phyloP scores from a whole-genome alignment of 2,888 invertebrate genomes.

The Papilio elwesi region DNA sequence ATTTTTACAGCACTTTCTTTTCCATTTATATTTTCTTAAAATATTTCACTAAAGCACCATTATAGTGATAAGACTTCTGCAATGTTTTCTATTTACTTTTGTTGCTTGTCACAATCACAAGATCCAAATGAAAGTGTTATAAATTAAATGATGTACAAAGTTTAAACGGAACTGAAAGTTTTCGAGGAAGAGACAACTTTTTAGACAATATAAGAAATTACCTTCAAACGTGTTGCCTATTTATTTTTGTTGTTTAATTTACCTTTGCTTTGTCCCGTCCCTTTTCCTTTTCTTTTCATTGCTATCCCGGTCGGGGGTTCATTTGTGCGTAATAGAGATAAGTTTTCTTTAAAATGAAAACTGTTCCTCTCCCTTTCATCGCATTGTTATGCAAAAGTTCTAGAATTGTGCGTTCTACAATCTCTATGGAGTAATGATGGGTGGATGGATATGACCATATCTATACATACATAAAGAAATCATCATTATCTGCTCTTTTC shows the following conservation, averaged over 20 bases:
- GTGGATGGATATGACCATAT: not conserved
- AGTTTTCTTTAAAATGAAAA: slow-evolving; percentile 64
- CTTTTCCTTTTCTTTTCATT: slow-evolving; percentile 64
- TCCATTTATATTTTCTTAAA: no score
- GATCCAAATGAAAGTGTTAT: slow-evolving; percentile 8
- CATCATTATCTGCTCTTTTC: no score
- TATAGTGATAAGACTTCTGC: no score
- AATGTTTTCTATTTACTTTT: no score
- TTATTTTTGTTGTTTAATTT: slow-evolving; percentile 69
- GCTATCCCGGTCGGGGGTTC: slow-evolving; percentile 52
- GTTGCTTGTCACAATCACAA: not conserved
- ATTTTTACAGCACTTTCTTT: no score
- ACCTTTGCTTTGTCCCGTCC: slow-evolving; percentile 59
- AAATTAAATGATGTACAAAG: slow-evolving; percentile 26
- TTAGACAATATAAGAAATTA: slow-evolving; percentile 56
- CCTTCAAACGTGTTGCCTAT: slow-evolving; percentile 60
- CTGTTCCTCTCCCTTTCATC: slow-evolving; percentile 63
- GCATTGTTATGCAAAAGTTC: slow-evolving; percentile 62
- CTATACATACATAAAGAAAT: no score
- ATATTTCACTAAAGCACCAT: no score
- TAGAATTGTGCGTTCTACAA: slow-evolving; percentile 48
- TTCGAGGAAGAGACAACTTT: slow-evolving; percentile 51
- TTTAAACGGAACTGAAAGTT: slow-evolving; percentile 44
- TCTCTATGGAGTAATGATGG: not conserved
- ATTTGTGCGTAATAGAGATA: slow-evolving; percentile 59